phyloP scores from a whole-genome alignment of 1,140 invertebrate genomes.

The Bombus picipes region DNA sequence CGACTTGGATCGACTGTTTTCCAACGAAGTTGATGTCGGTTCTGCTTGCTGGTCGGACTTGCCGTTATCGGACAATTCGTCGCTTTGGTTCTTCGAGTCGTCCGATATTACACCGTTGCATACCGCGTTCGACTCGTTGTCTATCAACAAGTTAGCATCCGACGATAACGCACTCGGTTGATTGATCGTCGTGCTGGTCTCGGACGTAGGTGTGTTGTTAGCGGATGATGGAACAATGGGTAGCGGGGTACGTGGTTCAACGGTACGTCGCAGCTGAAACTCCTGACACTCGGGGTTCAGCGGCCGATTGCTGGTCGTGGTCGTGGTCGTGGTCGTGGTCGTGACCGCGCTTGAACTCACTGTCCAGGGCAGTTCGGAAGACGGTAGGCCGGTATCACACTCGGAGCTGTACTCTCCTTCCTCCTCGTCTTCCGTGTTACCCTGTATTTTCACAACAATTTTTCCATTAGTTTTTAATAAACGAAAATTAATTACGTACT shows the following conservation, averaged over 20 bases:
- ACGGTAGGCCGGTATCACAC: slow-evolving; percentile 69
- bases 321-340: slow-evolving; percentile 23
- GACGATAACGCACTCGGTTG: slow-evolving; percentile 5
- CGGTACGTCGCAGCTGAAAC: slow-evolving; percentile 71
- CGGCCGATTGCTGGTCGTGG: slow-evolving; percentile 66
- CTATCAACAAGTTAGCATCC: background rate
- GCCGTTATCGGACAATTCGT: background rate
- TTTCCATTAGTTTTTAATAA: background rate
- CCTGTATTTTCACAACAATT: slow-evolving; percentile 45
- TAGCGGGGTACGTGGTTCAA: slow-evolving; percentile 27
- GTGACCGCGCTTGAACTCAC: slow-evolving; percentile 4
- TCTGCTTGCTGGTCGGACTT: background rate
- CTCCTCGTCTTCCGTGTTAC: slow-evolving; percentile 73
- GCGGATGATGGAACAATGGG: background rate
- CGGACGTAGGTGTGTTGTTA: slow-evolving; percentile 7
- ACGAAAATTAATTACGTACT: no score
- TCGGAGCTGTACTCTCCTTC: slow-evolving; percentile 78
- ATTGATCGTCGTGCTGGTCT: background rate
- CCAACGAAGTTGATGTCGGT: background rate
- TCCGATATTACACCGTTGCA: slow-evolving; percentile 14
- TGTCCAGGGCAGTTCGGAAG: slow-evolving; percentile 63
- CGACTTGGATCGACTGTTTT: background rate
- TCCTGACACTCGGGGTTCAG: slow-evolving; percentile 81
- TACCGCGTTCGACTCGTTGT: background rate
- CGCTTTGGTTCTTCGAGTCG: background rate